A percentile compares a stretch with the other conserved stretches of the same genome.
Conservation (phyloP, 2,113 vertebrate genomes). For the Galeopterus variegatus region DNA sequence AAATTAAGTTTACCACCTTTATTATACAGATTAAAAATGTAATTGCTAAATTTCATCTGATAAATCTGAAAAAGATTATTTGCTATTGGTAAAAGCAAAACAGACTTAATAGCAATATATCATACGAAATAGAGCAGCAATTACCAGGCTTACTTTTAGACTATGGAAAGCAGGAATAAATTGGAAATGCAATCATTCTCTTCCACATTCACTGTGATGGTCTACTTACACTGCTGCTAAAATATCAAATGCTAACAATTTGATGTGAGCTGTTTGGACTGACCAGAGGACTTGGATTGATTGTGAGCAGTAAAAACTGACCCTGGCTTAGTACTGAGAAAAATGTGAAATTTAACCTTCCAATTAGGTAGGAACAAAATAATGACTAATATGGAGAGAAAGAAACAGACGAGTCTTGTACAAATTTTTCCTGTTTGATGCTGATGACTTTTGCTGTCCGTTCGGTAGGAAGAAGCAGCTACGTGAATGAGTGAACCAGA, state of each 20-base stretch:
- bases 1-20: neutral
- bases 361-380: neutral
- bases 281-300: neutral
- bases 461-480: neutral
- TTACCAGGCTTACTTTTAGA: neutral
- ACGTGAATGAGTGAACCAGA: neutral
- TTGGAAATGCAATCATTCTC: neutral
- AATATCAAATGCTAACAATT: neutral
- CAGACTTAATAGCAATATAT: neutral
- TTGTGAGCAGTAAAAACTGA: neutral
- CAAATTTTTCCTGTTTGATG: neutral
- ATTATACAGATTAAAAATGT: neutral
- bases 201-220: neutral
- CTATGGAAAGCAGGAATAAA: neutral
- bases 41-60: conserved; percentile 1
- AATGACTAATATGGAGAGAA: neutral
- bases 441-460: neutral
- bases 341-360: neutral
- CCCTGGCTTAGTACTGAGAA: neutral
- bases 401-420: neutral
- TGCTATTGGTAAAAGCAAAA: neutral
- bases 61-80: neutral
- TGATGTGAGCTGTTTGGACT: neutral
- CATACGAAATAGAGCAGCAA: neutral
- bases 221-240: neutral